A percentile compares a stretch with the other conserved stretches of the same genome.
Conservation (phyloP, 1,140 invertebrate species). For the Rhopalosiphum maidis region DNA sequence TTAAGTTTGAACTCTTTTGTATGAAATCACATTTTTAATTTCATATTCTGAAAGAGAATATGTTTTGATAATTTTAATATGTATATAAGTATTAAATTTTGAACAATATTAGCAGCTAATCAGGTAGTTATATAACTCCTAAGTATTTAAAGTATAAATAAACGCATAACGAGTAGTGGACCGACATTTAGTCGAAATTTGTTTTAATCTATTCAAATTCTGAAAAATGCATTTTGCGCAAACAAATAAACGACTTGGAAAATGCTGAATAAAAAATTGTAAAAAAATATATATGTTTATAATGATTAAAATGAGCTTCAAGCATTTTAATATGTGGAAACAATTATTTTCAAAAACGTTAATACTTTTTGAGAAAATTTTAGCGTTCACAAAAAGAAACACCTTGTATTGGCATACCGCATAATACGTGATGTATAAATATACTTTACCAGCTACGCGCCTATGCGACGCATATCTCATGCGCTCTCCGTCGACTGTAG, state of each 20-base stretch:
- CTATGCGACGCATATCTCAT: too few relatives aligned
- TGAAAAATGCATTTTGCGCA: background rate
- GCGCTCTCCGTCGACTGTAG: too few relatives aligned
- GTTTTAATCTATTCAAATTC: background rate
- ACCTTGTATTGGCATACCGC: too few relatives aligned
- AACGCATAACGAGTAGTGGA: background rate
- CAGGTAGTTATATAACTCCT: background rate
- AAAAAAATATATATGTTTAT: too few relatives aligned
- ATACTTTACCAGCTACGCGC: too few relatives aligned
- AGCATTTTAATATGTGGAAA: too few relatives aligned
- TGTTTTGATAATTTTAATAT: background rate
- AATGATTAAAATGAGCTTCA: background rate
- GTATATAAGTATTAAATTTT: background rate
- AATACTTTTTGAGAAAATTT: too few relatives aligned
- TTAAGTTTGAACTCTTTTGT: background rate
- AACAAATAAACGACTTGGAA: background rate
- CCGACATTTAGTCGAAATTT: background rate
- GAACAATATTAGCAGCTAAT: background rate
- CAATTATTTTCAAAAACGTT: too few relatives aligned
- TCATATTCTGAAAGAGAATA: background rate
- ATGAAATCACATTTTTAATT: background rate
- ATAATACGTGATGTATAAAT: too few relatives aligned
- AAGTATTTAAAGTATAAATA: background rate
- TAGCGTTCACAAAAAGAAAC: too few relatives aligned
- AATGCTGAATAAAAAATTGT: background rate